These are phyloP conservation scores for Hypothenemus hampei DNA, from an alignment of 1,140 invertebrate genomes.

Conservation along the genomic window DNA sequence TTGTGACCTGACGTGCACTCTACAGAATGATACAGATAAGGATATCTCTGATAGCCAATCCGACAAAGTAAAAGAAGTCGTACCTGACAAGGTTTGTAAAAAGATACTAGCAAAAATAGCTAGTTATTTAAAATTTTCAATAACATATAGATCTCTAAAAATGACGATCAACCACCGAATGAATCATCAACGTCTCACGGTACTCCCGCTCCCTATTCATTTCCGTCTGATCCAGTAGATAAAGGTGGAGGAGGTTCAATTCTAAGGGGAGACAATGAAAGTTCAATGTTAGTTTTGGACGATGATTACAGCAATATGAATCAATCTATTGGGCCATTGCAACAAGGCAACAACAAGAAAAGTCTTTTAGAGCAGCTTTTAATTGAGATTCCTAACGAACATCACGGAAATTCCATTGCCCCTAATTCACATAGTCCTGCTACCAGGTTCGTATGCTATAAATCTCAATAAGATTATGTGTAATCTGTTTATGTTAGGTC, in stretches of 20 bases:
- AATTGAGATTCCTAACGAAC: conserved; percentile 64
- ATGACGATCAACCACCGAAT: conserved; percentile 56
- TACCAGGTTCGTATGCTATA: conserved; percentile 20
- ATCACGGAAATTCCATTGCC: conserved; percentile 8
- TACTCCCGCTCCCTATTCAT: conserved; percentile 68
- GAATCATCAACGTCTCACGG: conserved; percentile 66
- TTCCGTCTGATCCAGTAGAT: conserved; percentile 55
- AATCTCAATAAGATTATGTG: neutral
- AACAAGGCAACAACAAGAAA: conserved; percentile 45
- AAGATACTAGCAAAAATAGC: no score
- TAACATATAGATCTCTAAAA: conserved; percentile 34
- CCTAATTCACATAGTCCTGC: conserved; percentile 41
- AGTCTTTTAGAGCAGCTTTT: conserved; percentile 68
- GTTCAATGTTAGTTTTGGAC: conserved; percentile 17
- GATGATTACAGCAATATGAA: conserved; percentile 34
- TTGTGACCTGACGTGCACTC: conserved; percentile 39
- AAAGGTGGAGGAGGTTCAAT: conserved; percentile 44
- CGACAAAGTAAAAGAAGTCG: neutral
- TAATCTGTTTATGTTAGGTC: conserved; percentile 10
- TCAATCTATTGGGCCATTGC: neutral
- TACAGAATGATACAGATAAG: conserved; percentile 37
- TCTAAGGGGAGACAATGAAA: conserved; percentile 33
- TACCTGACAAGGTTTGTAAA: neutral
- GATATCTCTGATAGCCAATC: conserved; percentile 13
- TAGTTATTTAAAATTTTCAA: no score